These are phyloP conservation scores for Scaptomyza flava DNA, from an alignment of 2,888 invertebrate species.

Conservation along the genomic window DNA sequence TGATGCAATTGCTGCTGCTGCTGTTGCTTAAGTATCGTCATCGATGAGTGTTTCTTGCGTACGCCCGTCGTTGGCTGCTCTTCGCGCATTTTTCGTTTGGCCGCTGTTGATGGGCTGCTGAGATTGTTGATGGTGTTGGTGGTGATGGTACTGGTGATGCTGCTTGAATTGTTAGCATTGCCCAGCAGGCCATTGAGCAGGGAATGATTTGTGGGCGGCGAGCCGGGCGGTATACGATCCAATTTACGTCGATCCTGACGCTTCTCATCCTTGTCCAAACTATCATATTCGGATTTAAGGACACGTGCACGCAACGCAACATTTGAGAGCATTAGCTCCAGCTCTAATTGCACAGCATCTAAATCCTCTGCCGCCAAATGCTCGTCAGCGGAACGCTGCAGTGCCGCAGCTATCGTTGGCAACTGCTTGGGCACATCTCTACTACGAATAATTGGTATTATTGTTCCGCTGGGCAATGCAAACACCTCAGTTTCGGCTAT, in stretches of 20 bases:
- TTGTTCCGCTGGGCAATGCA: slow-evolving; percentile 46
- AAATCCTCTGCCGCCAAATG: slow-evolving; percentile 94
- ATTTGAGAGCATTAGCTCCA: slow-evolving; percentile 93
- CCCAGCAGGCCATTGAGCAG: slow-evolving; percentile 49
- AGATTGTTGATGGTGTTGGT: slow-evolving; percentile 12
- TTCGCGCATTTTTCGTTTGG: slow-evolving; percentile 81
- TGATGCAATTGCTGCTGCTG: slow-evolving; percentile 40
- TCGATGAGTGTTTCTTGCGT: slow-evolving; percentile 85
- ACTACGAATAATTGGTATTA: slow-evolving; percentile 88
- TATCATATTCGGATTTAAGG: slow-evolving; percentile 91
- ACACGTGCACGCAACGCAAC: slow-evolving; percentile 92
- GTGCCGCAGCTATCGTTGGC: slow-evolving; percentile 88
- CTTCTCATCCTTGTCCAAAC: slow-evolving; percentile 87
- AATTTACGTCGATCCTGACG: slow-evolving; percentile 85
- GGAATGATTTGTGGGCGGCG: slow-evolving; percentile 54
- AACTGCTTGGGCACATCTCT: slow-evolving; percentile 88
- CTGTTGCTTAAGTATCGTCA: slow-evolving; percentile 86
- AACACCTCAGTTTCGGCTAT: slow-evolving; percentile 47
- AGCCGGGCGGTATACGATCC: slow-evolving; percentile 73
- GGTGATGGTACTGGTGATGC: slow-evolving; percentile 12
- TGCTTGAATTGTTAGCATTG: slow-evolving; percentile 32
- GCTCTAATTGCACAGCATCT: slow-evolving; percentile 93
- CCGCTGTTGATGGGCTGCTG: slow-evolving; percentile 39
- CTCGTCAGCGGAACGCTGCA: slow-evolving; percentile 89
- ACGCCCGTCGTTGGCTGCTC: slow-evolving; percentile 72